Conservation (phyloP, 2,797 vertebrate genomes). For the Fundulus diaphanus region DNA sequence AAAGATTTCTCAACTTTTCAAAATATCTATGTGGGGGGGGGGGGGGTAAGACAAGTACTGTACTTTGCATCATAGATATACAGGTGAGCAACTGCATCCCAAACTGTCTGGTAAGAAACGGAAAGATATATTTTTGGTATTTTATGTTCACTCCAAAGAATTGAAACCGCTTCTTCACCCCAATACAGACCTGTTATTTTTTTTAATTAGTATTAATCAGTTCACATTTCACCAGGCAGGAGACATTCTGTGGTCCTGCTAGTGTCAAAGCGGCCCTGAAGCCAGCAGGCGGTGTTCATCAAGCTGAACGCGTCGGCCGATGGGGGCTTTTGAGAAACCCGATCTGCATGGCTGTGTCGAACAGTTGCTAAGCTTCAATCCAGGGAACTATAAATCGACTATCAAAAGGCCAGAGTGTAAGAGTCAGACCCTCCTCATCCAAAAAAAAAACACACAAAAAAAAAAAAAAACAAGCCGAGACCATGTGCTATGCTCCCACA, state of each 20-base stretch:
- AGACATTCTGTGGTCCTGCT: not conserved
- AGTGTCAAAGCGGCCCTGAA: conserved; percentile 15
- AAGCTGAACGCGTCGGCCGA: conserved; percentile 15
- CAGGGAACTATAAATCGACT: conserved; percentile 22
- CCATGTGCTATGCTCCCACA: conserved; percentile 30
- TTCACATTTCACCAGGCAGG: conserved; percentile 9
- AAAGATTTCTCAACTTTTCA: too few relatives aligned
- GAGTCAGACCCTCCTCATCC: not conserved
- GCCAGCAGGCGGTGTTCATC: conserved; percentile 46
- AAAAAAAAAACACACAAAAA: not conserved
- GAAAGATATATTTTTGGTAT: not conserved
- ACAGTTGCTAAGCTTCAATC: conserved; percentile 35
- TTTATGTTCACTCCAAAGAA: not conserved
- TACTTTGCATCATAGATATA: not conserved
- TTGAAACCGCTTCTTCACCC: not conserved
- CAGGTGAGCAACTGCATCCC: not conserved
- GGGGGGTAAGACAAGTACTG: too few relatives aligned
- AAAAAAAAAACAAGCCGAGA: conserved; percentile 13
- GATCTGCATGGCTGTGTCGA: conserved; percentile 15
- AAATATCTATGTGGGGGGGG: not conserved
- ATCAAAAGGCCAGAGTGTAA: conserved; percentile 15
- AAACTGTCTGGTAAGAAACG: not conserved
- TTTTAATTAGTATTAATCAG: not conserved
- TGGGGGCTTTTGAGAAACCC: conserved; percentile 44
- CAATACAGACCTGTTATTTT: not conserved